Base-by-base conservation (phyloP, 2,113 vertebrate species). In the Madoqua kirkii region DNA sequence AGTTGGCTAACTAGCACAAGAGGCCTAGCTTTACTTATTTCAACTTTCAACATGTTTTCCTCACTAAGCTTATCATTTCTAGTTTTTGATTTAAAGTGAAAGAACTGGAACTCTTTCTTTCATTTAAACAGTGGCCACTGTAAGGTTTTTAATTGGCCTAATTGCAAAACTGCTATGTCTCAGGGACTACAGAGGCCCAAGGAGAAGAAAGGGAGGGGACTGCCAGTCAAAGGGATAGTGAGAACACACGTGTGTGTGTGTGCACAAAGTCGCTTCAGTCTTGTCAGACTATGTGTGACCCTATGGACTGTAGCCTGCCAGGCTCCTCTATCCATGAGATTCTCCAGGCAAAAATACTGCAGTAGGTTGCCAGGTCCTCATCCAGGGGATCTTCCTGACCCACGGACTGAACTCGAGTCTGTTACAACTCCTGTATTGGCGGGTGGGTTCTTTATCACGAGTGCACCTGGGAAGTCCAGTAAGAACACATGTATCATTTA, bases 401-500 rank as follows among this genome's bases (percentile, higher is more conserved):
- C 10, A 40, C 19, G n/a, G 10, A 71, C 21, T 0, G 1, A 71
- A 71, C 10, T 19, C 9, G 0, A 71, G 67, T 23, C 19, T 40
- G n/a, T 71, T 71, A 71, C 5, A 3, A 71, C 67, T 71, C 19
- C n/a, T 12, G n/a, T 12, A 13, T 40, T 23, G n/a, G 19, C n/a
- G 12, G 10, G n/a, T 71, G n/a, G 67, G n/a, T 71, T 71, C 67
- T 71, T 71, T 40, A 71, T 40, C 67, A 71, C 10, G 0, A 71
- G n/a, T 40, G 67, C 10, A 40, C 67, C n/a, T 40, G n/a, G n/a
- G 10, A 71, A 23, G 19, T 71, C n/a, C 67, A 71, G 10, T 40
- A 40, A 71, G n/a, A 40, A 71, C 67, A 71, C n/a, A 71, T 23
- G 12, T 71, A 79, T 48, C 45, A 79, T 19, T 31, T 79, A 48